phyloP scores from a whole-genome alignment of 2,113 vertebrate genomes.

The Dolichotis patagonum region DNA sequence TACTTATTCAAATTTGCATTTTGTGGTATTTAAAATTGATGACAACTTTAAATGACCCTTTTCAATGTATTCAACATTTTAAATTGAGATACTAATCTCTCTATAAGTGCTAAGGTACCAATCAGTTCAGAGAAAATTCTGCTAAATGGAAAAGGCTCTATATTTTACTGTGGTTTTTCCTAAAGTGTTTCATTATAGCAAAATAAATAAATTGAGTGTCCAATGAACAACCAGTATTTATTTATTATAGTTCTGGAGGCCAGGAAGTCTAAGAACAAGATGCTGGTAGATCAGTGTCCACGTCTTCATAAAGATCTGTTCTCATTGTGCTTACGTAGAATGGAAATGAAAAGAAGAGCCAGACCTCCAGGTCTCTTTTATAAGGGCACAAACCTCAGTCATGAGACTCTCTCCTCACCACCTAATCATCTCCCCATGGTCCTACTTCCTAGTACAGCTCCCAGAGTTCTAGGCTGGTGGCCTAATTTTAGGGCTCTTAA shows the following conservation, averaged over 20 bases:
- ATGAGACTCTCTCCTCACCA: background rate
- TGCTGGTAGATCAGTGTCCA: background rate
- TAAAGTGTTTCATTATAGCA: background rate
- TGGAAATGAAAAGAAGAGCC: background rate
- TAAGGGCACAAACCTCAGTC: background rate
- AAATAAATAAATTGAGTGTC: background rate
- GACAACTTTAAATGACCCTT: background rate
- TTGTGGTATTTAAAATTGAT: background rate
- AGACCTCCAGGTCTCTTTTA: background rate
- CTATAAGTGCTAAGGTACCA: background rate
- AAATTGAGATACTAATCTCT: background rate
- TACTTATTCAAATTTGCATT: background rate
- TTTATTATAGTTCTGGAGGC: background rate
- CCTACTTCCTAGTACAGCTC: too few relatives aligned
- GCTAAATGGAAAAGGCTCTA: background rate
- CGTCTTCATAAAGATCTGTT: background rate
- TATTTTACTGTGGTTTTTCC: background rate
- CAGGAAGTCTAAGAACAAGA: background rate
- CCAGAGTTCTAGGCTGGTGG: too few relatives aligned
- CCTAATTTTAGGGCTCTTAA: too few relatives aligned
- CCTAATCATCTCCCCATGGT: background rate
- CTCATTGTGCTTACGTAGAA: too few relatives aligned
- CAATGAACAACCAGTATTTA: background rate
- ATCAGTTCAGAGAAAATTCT: background rate
- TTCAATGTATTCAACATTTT: background rate